Percentiles rank a stretch among this genome's conserved stretches.
Conservation (phyloP, 2,797 vertebrate species). For the Sebastes itinus region DNA sequence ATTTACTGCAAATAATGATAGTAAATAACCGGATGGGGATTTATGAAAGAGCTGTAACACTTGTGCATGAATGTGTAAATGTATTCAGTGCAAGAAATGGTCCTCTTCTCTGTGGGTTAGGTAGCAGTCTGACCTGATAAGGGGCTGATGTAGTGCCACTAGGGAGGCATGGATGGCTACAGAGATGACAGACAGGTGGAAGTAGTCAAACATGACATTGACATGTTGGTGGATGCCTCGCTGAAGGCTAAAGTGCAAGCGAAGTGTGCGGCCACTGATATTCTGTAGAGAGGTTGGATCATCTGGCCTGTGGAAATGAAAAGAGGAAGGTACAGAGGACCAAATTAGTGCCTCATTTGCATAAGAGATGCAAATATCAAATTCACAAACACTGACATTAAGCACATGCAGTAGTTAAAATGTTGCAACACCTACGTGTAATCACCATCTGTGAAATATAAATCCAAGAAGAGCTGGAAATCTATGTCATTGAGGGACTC, state of each 20-base stretch:
- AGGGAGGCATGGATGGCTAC: conserved; percentile 94
- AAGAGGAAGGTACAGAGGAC: conserved; percentile 4
- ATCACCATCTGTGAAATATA: conserved; percentile 97
- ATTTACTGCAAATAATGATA: background rate
- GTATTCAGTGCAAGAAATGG: background rate
- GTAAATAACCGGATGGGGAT: background rate
- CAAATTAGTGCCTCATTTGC: background rate
- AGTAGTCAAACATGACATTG: conserved; percentile 99
- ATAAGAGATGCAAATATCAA: conserved; percentile 15
- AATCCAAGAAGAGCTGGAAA: conserved; percentile 94
- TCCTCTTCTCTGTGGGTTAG: background rate
- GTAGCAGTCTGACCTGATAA: conserved; percentile 86
- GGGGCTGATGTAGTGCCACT: conserved; percentile 96
- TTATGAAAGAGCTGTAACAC: background rate
- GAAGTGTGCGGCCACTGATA: conserved; percentile 95
- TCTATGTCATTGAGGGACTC: conserved; percentile 95
- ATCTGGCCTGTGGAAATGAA: conserved; percentile 84
- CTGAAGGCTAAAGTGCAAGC: conserved; percentile 96
- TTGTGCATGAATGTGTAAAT: background rate
- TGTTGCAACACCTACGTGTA: conserved; percentile 89
- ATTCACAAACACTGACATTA: conserved; percentile 10
- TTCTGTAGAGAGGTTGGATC: conserved; percentile 92
- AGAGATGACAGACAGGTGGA: conserved; percentile 97
- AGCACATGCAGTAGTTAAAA: conserved; percentile 4
- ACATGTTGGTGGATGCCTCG: conserved; percentile 97